A percentile compares a stretch with the other conserved stretches of the same genome.
Conservation (phyloP, 2,888 invertebrate genomes). For the Podabrus alpinus region DNA sequence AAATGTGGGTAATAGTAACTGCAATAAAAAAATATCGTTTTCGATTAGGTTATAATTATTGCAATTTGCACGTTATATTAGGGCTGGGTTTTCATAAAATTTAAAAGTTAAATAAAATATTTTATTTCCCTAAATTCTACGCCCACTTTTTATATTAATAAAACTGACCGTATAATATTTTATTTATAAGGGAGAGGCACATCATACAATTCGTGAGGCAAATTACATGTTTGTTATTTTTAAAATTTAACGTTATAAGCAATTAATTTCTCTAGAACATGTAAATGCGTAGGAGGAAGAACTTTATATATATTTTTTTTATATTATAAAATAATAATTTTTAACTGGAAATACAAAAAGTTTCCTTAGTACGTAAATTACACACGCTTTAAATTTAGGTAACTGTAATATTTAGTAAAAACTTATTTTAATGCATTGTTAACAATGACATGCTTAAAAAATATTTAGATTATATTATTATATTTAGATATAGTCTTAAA, state of each 20-base stretch:
- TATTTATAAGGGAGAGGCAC: background rate
- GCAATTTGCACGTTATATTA: no score
- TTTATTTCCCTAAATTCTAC: background rate
- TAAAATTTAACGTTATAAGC: background rate
- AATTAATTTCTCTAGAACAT: background rate
- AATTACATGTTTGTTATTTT: background rate
- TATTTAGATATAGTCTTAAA: no score
- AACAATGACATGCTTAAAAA: no score
- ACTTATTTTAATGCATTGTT: no score
- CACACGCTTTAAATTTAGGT: no score
- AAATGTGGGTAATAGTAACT: background rate
- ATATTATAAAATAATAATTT: no score
- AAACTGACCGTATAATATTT: background rate
- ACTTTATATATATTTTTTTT: background rate
- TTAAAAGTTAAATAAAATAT: background rate
- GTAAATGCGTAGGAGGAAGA: background rate
- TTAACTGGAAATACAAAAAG: no score
- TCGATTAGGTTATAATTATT: no score
- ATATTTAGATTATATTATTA: no score
- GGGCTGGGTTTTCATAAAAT: background rate
- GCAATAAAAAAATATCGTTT: background rate
- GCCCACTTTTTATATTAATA: background rate
- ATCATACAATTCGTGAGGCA: background rate
- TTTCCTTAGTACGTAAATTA: no score
- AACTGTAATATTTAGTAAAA: no score